phyloP scores from a whole-genome alignment of 2,113 vertebrate species.

The Vulpes ferrilata region DNA sequence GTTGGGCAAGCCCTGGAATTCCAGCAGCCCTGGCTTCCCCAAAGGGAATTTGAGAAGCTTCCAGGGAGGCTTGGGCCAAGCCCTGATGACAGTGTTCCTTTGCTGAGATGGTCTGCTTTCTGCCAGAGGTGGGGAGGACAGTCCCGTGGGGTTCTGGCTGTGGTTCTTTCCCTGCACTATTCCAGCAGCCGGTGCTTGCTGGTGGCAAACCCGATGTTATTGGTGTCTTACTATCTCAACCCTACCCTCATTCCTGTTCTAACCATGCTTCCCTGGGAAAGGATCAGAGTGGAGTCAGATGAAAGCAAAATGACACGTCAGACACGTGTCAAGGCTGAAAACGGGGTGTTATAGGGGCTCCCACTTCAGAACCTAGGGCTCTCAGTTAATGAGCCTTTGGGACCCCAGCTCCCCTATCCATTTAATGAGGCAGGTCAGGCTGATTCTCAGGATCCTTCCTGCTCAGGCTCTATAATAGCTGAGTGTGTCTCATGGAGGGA shows the following conservation, averaged over 20 bases:
- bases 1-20: constrained; percentile 16
- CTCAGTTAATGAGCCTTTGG: neutral
- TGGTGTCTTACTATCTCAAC: neutral
- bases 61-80: neutral
- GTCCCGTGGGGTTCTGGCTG: neutral
- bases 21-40: neutral
- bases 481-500: no score
- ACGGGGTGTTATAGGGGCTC: rapidly evolving
- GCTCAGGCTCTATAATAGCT: neutral
- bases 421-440: neutral
- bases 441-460: neutral
- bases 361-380: neutral
- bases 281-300: constrained; percentile 22
- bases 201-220: constrained; percentile 14
- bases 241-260: neutral
- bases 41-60: neutral
- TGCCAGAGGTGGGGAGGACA: neutral
- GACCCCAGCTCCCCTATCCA: neutral
- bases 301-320: neutral
- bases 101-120: neutral
- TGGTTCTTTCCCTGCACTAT: neutral
- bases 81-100: neutral
- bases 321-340: neutral
- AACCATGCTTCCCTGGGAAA: neutral
- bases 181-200: neutral